Evolutionary conservation across 2,888 invertebrate species (phyloP).

Genomic region (Drosophila aldrichi): DNA sequence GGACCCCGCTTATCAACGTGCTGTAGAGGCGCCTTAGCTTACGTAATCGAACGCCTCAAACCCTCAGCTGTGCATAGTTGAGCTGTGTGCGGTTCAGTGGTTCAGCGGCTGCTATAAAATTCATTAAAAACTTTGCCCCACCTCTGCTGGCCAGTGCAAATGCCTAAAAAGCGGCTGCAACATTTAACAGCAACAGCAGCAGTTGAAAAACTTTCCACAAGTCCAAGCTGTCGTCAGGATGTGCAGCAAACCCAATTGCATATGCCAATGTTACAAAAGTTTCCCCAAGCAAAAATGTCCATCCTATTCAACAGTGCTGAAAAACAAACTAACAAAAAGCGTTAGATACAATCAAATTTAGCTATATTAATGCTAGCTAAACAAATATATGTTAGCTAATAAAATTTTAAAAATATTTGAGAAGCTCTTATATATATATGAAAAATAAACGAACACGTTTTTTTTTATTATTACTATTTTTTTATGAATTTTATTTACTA

Average conservation of each 20-base stretch:
- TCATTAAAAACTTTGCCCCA: conserved; percentile 74
- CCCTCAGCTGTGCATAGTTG: conserved; percentile 19
- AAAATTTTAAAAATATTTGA: neutral
- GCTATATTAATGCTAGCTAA: conserved; percentile 9
- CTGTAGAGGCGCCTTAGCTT: conserved; percentile 33
- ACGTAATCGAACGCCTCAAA: conserved; percentile 53
- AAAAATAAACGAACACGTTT: too few species aligned
- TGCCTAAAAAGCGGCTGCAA: conserved; percentile 58
- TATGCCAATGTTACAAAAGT: conserved; percentile 77
- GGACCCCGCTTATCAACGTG: conserved; percentile 59
- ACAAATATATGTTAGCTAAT: neutral
- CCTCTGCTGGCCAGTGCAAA: conserved; percentile 31
- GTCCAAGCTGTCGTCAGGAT: conserved; percentile 80
- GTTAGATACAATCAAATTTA: neutral
- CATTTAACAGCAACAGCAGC: conserved; percentile 69
- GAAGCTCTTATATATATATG: too few species aligned
- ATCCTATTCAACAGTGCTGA: conserved; percentile 46
- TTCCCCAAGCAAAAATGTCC: conserved; percentile 40
- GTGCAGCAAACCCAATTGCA: conserved; percentile 81
- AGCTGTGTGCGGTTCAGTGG: conserved; percentile 43
- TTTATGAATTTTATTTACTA: too few species aligned
- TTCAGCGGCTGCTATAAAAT: conserved; percentile 74
- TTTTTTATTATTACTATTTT: too few species aligned
- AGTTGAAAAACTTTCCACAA: conserved; percentile 69
- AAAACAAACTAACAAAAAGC: neutral